phyloP scores from a whole-genome alignment of 2,113 vertebrate genomes.

The Austrofundulus limnaeus region DNA sequence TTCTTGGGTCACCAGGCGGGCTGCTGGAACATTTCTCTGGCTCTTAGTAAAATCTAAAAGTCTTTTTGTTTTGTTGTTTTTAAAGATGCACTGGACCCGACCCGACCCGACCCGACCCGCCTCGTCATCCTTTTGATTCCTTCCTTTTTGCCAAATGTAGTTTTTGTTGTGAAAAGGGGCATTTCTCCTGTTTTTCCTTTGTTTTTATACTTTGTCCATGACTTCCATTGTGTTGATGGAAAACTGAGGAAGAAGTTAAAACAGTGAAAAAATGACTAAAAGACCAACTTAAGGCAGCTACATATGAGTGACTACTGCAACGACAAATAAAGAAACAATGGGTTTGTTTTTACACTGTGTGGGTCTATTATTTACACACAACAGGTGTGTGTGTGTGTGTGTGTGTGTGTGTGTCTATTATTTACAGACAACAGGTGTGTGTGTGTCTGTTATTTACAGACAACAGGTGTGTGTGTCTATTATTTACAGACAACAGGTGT shows the following conservation, averaged over 20 bases:
- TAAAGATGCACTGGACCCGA: constrained; percentile 75
- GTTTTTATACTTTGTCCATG: constrained; percentile 69
- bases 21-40: constrained; percentile 31
- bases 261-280: constrained; percentile 61
- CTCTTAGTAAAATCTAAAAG: constrained; percentile 31
- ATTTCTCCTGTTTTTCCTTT: constrained; percentile 55
- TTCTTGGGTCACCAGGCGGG: not conserved
- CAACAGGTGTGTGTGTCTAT: no score
- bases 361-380: no score
- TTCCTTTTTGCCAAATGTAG: constrained; percentile 74
- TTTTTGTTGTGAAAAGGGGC: constrained; percentile 71
- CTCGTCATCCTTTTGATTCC: constrained; percentile 32
- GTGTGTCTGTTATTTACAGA: no score
- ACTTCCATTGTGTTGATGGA: constrained; percentile 72
- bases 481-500: no score
- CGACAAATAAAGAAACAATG: constrained; percentile 80
- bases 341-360: constrained; percentile 71
- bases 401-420: no score
- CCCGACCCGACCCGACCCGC: no score
- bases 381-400: no score
- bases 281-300: constrained; percentile 82
- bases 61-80: constrained; percentile 25
- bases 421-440: no score
- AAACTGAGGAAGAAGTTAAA: constrained; percentile 68
- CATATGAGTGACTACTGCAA: constrained; percentile 82